Evolutionary conservation across 2,113 vertebrate genomes (phyloP), one percentile per base, ranked within the genome.

Genomic region (Uria aalge): DNA sequence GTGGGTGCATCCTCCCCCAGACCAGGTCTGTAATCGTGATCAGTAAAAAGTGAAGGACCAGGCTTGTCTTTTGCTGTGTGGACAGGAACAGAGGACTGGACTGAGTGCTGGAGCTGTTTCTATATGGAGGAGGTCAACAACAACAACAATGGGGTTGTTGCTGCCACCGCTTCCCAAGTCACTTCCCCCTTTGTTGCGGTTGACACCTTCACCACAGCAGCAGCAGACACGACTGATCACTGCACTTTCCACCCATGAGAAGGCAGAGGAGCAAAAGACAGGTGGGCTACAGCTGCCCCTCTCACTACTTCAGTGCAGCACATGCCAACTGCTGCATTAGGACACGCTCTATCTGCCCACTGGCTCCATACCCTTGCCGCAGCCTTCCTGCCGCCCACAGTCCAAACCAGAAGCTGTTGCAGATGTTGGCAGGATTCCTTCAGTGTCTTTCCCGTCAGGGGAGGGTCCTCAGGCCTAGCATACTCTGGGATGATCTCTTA

Each of bases 161-260:
- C 62, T 81, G 30, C 38, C 47, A 19, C 60, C 52, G 27, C 45
- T 62, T 80, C 34, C 34, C 52, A 52, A 64, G 43, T 57, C 38
- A 29, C 15, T 27, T 85, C 32, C 15, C 21, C 5, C 50, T 43
- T 85, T 45, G 5, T 38, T 43, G 64, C 6, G 5, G 34, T 79
- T 24, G 24, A n/a, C 19, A 24, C 34, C 66, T 76, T 50, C 36
- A 38, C 43, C 32, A 43, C n/a, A 71, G 64, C 48, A 84, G 55
- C 48, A 56, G 41, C 21, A 36, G 11, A 30, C 16, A 21, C 0
- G 7, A 47, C 18, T 3, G 2, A 17, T n/a, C n/a, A 8, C 15
- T 72, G 34, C 24, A 36, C 55, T 69, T 90, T 17, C 45, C 53
- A 47, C 12, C 18, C 23, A 29, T 11, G 38, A 76, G 40, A 47